Conservation (phyloP, 2,888 invertebrate species). For the Anaspis maculata region DNA sequence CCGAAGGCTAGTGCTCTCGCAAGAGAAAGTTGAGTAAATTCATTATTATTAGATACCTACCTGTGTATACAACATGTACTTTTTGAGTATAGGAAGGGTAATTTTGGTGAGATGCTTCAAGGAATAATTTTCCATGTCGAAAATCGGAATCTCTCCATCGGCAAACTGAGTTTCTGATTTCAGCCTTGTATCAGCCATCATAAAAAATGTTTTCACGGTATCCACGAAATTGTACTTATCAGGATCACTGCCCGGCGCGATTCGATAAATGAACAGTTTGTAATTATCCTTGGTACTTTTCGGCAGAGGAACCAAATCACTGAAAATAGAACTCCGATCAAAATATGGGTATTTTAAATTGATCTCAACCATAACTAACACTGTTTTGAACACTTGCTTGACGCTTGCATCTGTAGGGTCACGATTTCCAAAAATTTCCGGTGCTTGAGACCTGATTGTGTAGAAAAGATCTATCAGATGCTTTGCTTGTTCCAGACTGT, state of each 20-base stretch:
- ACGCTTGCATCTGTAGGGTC: slow-evolving; percentile 50
- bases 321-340: slow-evolving; percentile 36
- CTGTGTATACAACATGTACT: slow-evolving; percentile 66
- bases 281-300: slow-evolving; percentile 58
- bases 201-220: slow-evolving; percentile 61
- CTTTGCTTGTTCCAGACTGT: slow-evolving; percentile 52
- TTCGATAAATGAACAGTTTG: slow-evolving; percentile 57
- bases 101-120: slow-evolving; percentile 57
- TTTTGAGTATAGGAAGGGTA: slow-evolving; percentile 53
- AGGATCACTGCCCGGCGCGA: slow-evolving; percentile 53
- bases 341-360: slow-evolving; percentile 3
- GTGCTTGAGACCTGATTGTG: slow-evolving; percentile 50
- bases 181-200: slow-evolving; percentile 62
- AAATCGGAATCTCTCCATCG: slow-evolving; percentile 62
- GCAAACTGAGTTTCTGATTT: slow-evolving; percentile 49
- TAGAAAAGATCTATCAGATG: slow-evolving; percentile 42
- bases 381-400: slow-evolving; percentile 46
- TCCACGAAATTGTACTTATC: slow-evolving; percentile 60
- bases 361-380: slow-evolving; percentile 41
- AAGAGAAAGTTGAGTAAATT: too few relatives aligned
- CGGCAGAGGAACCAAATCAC: slow-evolving; percentile 61
- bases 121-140: slow-evolving; percentile 58
- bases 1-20: too few relatives aligned
- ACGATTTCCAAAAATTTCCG: slow-evolving; percentile 53
- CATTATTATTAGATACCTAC: slow-evolving; percentile 35